A percentile compares a stretch with the other conserved stretches of the same genome.
Evolutionary conservation across 2,888 invertebrate species (phyloP).

Genomic region (Caenorhabditis sp.): DNA sequence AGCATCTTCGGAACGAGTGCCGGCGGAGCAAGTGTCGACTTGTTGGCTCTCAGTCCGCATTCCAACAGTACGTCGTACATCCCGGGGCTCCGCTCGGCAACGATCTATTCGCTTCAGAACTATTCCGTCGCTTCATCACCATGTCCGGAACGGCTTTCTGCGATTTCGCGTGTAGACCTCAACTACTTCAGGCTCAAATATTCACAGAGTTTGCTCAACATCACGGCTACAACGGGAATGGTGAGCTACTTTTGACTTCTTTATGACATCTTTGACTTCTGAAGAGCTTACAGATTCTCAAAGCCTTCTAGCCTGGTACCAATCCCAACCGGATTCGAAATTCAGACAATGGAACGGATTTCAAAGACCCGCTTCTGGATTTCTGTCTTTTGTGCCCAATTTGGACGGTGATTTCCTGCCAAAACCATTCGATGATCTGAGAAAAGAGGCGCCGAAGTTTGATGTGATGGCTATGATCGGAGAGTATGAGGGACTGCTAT

Average conservation of each 20-base stretch:
- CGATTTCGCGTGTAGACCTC: constrained; percentile 19
- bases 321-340: neutral
- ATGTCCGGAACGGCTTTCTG: constrained; percentile 26
- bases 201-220: constrained; percentile 47
- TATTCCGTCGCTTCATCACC: constrained; percentile 25
- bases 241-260: neutral
- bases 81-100: no score
- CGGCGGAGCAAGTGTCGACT: constrained; percentile 64
- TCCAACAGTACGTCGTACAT: constrained; percentile 62
- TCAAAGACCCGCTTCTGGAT: neutral
- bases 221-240: constrained; percentile 47
- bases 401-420: constrained; percentile 62
- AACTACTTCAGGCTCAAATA: constrained; percentile 22
- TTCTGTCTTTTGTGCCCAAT: constrained; percentile 32
- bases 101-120: constrained; percentile 5
- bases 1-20: constrained; percentile 76
- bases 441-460: constrained; percentile 43
- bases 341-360: neutral
- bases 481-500: constrained; percentile 56
- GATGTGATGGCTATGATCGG: constrained; percentile 35
- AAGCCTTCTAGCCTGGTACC: constrained; percentile 15
- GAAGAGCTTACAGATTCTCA: constrained; percentile 4
- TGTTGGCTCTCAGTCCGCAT: constrained; percentile 65
- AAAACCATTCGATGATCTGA: constrained; percentile 49
- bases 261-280: neutral